These are phyloP conservation scores for Trichechus manatus DNA, from an alignment of 2,113 vertebrate species.

Conservation along the genomic window DNA sequence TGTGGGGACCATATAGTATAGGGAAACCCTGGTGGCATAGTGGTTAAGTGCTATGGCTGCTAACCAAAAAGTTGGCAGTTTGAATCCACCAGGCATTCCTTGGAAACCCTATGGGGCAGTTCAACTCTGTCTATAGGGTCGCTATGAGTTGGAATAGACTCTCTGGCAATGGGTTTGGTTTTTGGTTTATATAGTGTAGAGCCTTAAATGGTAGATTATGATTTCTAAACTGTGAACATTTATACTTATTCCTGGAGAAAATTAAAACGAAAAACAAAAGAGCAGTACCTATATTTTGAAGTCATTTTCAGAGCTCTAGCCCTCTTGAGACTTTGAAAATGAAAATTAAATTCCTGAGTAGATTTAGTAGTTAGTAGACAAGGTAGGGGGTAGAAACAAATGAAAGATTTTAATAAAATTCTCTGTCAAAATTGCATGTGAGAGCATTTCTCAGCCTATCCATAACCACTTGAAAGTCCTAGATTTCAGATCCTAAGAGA, in stretches of 20 bases:
- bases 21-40: no score
- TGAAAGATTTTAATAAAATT: constrained; percentile 83
- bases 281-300: constrained; percentile 66
- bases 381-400: constrained; percentile 81
- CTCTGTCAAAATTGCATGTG: constrained; percentile 71
- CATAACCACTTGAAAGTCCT: constrained; percentile 65
- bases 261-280: constrained; percentile 62
- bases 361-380: constrained; percentile 80
- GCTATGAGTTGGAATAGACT: no score
- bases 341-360: constrained; percentile 84
- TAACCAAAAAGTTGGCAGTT: no score
- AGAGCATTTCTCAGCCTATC: constrained; percentile 73
- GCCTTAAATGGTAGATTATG: constrained; percentile 42
- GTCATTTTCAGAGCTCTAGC: constrained; percentile 72
- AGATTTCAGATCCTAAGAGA: constrained; percentile 73
- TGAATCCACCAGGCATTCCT: no score
- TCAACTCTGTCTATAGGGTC: no score
- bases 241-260: constrained; percentile 53
- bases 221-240: constrained; percentile 55
- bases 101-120: no score
- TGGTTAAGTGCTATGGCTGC: no score
- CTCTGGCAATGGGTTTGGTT: no score
- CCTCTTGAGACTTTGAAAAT: constrained; percentile 75
- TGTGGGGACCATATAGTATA: background rate
- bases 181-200: background rate